These are phyloP conservation scores for Cyclina sinensis DNA, from an alignment of 1,140 invertebrate species.

Conservation along the genomic window DNA sequence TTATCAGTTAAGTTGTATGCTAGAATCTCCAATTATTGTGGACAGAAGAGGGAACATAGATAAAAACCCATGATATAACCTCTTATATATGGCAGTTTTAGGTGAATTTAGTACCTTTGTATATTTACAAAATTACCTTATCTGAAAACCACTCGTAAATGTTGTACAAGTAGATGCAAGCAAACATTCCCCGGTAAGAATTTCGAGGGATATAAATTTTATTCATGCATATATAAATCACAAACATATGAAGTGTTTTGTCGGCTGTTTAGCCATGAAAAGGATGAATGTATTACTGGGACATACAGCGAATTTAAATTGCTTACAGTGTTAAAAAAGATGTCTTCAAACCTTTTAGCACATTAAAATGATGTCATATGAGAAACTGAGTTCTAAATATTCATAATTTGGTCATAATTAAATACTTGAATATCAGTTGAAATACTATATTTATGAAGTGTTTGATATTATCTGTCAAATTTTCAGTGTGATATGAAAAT, in stretches of 20 bases:
- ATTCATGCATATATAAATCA: slow-evolving; percentile 33
- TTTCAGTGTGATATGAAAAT: too few species aligned
- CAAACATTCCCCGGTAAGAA: slow-evolving; percentile 33
- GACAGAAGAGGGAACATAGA: neutral
- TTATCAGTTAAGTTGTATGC: slow-evolving; percentile 12
- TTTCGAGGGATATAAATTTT: slow-evolving; percentile 34
- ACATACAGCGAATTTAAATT: neutral
- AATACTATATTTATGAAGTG: too few species aligned
- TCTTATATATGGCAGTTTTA: slow-evolving; percentile 6
- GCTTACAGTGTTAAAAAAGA: neutral
- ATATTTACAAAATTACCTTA: slow-evolving; percentile 50
- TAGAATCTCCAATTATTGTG: neutral
- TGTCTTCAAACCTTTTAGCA: neutral
- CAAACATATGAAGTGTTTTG: slow-evolving; percentile 34
- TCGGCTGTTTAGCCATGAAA: neutral
- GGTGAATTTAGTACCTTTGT: slow-evolving; percentile 14
- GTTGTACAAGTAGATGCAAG: slow-evolving; percentile 10
- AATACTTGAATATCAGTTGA: too few species aligned
- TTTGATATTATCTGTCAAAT: too few species aligned
- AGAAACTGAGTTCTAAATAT: neutral
- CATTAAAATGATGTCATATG: neutral
- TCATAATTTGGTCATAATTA: too few species aligned
- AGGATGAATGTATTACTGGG: slow-evolving; percentile 8
- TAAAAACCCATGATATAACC: slow-evolving; percentile 24
- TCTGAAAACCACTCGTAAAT: slow-evolving; percentile 13